Evolutionary conservation across 1,140 invertebrate genomes (phyloP).

Genomic region (Colletes gigas): DNA sequence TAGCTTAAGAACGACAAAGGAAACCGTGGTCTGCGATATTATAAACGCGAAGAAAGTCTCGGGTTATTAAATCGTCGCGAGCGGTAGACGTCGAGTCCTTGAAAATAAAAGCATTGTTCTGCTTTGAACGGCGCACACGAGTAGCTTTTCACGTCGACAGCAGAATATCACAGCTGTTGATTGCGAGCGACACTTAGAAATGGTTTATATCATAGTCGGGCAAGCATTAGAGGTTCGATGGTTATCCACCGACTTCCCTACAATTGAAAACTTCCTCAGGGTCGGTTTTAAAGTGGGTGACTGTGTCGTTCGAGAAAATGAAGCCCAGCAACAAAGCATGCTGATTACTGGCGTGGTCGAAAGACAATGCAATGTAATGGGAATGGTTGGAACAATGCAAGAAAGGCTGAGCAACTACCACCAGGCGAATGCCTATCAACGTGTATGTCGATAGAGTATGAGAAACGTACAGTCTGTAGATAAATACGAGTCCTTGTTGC

Average conservation of each 20-base stretch:
- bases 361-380: constrained; percentile 66
- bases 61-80: too few relatives aligned
- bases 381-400: constrained; percentile 58
- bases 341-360: constrained; percentile 59
- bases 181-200: constrained; percentile 2
- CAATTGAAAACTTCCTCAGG: constrained; percentile 52
- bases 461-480: constrained; percentile 11
- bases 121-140: not conserved
- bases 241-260: constrained; percentile 11
- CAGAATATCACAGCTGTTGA: constrained; percentile 1
- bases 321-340: constrained; percentile 54
- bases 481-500: not conserved
- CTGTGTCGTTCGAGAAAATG: constrained; percentile 55
- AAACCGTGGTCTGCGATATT: too few relatives aligned
- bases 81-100: not conserved
- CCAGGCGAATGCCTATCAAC: constrained; percentile 52
- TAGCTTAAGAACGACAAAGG: too few relatives aligned
- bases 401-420: constrained; percentile 54
- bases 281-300: constrained; percentile 39
- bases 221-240: constrained; percentile 9
- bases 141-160: constrained; percentile 1
- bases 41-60: too few relatives aligned
- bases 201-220: not conserved
- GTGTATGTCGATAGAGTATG: constrained; percentile 41
- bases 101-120: not conserved